Conservation (phyloP, 2,888 invertebrate species). For the Papilio gigon region DNA sequence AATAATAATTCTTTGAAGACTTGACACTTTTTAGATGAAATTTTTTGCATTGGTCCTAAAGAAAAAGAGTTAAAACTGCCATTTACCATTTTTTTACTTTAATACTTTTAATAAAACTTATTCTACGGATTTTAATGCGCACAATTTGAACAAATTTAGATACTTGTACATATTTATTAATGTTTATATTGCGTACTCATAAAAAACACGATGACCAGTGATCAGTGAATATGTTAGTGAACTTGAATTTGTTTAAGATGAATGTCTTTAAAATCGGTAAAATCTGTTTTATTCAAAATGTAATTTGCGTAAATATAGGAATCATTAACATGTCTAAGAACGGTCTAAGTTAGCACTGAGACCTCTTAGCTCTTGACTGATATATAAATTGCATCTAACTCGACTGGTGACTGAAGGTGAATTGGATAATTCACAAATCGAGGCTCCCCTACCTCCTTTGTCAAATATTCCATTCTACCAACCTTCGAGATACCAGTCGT, state of each 20-base stretch:
- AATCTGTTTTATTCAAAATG: slow-evolving; percentile 3
- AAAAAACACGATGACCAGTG: neutral
- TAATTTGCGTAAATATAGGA: slow-evolving; percentile 15
- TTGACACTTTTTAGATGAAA: slow-evolving; percentile 75
- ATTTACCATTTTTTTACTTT: slow-evolving; percentile 66
- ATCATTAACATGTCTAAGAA: slow-evolving; percentile 15
- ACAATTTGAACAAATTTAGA: slow-evolving; percentile 25
- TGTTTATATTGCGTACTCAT: neutral
- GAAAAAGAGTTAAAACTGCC: slow-evolving; percentile 70
- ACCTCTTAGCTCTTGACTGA: slow-evolving; percentile 33
- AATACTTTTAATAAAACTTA: slow-evolving; percentile 51
- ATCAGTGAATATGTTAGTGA: neutral
- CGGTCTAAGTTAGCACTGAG: neutral
- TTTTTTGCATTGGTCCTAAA: slow-evolving; percentile 70
- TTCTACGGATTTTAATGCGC: slow-evolving; percentile 45
- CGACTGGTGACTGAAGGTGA: slow-evolving; percentile 12
- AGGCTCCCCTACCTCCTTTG: neutral
- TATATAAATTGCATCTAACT: slow-evolving; percentile 19
- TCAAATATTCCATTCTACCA: neutral
- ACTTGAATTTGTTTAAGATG: slow-evolving; percentile 3
- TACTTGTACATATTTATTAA: neutral
- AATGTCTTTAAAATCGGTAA: slow-evolving; percentile 11
- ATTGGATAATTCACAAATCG: neutral
- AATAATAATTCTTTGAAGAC: slow-evolving; percentile 71
- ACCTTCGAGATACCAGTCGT: slow-evolving; percentile 23